These are phyloP conservation scores for Pluvialis apricaria DNA, from an alignment of 2,113 vertebrate species.

Conservation along the genomic window DNA sequence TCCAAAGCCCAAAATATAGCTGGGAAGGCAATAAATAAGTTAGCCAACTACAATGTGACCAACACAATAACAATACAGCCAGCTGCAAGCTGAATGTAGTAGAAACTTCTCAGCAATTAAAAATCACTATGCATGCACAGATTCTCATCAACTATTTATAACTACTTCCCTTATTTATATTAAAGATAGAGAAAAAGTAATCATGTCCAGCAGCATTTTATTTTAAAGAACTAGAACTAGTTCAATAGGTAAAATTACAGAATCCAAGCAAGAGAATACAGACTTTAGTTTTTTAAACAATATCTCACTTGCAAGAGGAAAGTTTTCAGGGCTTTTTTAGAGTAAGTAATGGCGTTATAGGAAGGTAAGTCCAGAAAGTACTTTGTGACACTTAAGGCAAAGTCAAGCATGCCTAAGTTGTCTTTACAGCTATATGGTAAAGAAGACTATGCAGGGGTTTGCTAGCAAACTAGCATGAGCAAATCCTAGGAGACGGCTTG, in stretches of 20 bases:
- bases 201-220: background rate
- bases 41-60: constrained; percentile 37
- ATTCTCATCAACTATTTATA: constrained; percentile 52
- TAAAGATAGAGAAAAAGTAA: constrained; percentile 16
- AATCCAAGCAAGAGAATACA: background rate
- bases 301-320: background rate
- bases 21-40: constrained; percentile 51
- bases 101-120: constrained; percentile 52
- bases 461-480: background rate
- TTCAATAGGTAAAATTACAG: background rate
- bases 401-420: background rate
- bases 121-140: constrained; percentile 25
- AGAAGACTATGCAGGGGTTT: background rate
- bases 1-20: constrained; percentile 18
- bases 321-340: background rate
- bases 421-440: background rate
- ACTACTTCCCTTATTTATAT: constrained; percentile 35
- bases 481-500: background rate
- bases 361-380: background rate
- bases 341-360: background rate
- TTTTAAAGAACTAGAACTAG: background rate
- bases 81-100: constrained; percentile 54
- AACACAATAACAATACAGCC: constrained; percentile 30
- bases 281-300: background rate
- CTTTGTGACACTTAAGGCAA: background rate